Base-by-base conservation (phyloP, 2,888 invertebrate species). In the Tiliacea citrago region DNA sequence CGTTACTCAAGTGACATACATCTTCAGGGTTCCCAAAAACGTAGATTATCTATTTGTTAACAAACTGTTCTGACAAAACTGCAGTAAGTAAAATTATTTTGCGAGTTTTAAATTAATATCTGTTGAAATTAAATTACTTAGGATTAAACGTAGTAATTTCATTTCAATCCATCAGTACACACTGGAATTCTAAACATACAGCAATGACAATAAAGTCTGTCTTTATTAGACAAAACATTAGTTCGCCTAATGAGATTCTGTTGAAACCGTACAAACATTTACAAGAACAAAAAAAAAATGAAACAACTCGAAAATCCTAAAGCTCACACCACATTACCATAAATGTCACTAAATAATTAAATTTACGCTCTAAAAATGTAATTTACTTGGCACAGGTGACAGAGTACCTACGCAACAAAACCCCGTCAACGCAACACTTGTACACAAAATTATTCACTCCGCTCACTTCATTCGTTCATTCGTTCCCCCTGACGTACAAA, bases 401-500 rank as follows among this genome's bases (percentile, higher is more conserved):
- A 82, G 75, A 66, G 58, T 83, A 77, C 39, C 39, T 39, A 39
- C 73, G 76, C 77, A 86, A 87, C 88, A 87, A 88, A 89, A 86
- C 88, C 88, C 81, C 87, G 87, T 88, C 89, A 88, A 86, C 90
- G 86, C 86, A 84, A 85, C 88, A 87, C 87, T 87, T 86, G 87
- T 88, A 89, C 86, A 89, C 86, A 88, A 88, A 92, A 94, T 94
- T 93, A 94, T 93, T 93, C 93, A 92, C 92, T 91, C 85, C 87
- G 86, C 91, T 88, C 92, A 92, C 92, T 93, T 92, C 92, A 94
- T 94, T 93, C 92, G 92, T 93, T 91, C 90, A 84, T 79, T 82
- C 85, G 91, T 92, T 92, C 90, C 90, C 90, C 90, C 86, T 93
- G 92, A 92, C 93, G 89, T 90, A 91, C 93, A 94, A 94, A 94